A percentile compares a stretch with the other conserved stretches of the same genome.
Evolutionary conservation across 2,113 vertebrate species (phyloP).

Genomic region (Gobiocypris rarus): DNA sequence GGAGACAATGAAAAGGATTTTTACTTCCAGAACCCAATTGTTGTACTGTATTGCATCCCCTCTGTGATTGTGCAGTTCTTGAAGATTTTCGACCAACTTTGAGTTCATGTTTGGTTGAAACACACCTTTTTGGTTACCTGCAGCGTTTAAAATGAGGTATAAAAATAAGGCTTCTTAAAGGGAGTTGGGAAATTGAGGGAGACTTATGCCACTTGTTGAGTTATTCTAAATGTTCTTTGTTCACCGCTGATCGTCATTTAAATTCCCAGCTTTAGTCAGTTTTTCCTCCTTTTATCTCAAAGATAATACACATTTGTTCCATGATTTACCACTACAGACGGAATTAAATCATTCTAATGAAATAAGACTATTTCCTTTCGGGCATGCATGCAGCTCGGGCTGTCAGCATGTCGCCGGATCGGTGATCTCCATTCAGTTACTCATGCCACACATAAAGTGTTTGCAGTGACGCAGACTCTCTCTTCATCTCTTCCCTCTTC

Average conservation of each 20-base stretch:
- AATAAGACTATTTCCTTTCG: background rate
- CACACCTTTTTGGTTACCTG: background rate
- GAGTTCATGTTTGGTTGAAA: background rate
- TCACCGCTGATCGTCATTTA: constrained; percentile 9
- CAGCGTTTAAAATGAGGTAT: background rate
- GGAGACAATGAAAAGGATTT: background rate
- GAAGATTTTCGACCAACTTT: background rate
- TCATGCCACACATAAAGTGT: constrained; percentile 39
- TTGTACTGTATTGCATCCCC: background rate
- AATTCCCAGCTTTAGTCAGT: background rate
- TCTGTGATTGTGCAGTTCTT: background rate
- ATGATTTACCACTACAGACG: constrained; percentile 35
- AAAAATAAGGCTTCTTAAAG: background rate
- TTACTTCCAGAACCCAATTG: background rate
- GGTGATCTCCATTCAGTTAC: constrained; percentile 41
- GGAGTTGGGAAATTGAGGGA: background rate
- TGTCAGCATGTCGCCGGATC: background rate
- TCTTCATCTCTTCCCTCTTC: constrained; percentile 47
- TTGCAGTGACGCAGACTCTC: constrained; percentile 44
- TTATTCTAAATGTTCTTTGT: background rate
- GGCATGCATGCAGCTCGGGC: background rate
- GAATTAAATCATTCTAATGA: constrained; percentile 10
- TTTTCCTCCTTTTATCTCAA: constrained; percentile 8
- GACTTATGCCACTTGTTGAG: background rate
- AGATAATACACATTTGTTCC: constrained; percentile 27